Conservation (phyloP, 1,140 invertebrate genomes). For the Dendrolimus punctatus region DNA sequence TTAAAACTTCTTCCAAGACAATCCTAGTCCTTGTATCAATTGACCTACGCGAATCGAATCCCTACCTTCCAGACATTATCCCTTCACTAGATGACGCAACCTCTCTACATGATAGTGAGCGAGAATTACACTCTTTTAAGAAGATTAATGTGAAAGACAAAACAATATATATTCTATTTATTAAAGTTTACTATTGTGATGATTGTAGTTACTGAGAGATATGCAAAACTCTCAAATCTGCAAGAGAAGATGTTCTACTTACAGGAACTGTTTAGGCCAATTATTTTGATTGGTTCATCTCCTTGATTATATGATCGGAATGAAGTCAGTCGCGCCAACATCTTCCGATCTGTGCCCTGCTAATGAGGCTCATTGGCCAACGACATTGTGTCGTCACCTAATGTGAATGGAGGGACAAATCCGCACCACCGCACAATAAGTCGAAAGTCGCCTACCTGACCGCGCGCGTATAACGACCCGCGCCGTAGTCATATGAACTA, state of each 20-base stretch:
- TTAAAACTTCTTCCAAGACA: constrained; percentile 11
- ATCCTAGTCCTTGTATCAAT: constrained; percentile 17
- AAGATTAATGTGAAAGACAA: neutral
- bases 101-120: neutral
- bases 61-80: constrained; percentile 17
- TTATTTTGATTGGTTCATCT: too few relatives aligned
- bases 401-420: too few relatives aligned
- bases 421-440: too few relatives aligned
- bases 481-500: too few relatives aligned
- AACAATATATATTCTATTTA: constrained; percentile 7
- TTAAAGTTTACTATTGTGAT: constrained; percentile 12
- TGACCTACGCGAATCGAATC: constrained; percentile 18
- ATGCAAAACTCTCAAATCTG: constrained; percentile 7
- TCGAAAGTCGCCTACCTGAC: too few relatives aligned
- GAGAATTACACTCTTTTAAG: constrained; percentile 2
- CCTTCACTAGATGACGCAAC: constrained; percentile 6
- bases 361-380: too few relatives aligned
- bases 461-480: too few relatives aligned
- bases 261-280: too few relatives aligned
- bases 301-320: too few relatives aligned
- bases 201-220: constrained; percentile 3
- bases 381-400: too few relatives aligned
- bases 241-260: constrained; percentile 4
- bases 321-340: too few relatives aligned
- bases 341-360: too few relatives aligned